Evolutionary conservation across 2,113 vertebrate genomes (phyloP).

Genomic region (Aspiorhynchus laticeps): DNA sequence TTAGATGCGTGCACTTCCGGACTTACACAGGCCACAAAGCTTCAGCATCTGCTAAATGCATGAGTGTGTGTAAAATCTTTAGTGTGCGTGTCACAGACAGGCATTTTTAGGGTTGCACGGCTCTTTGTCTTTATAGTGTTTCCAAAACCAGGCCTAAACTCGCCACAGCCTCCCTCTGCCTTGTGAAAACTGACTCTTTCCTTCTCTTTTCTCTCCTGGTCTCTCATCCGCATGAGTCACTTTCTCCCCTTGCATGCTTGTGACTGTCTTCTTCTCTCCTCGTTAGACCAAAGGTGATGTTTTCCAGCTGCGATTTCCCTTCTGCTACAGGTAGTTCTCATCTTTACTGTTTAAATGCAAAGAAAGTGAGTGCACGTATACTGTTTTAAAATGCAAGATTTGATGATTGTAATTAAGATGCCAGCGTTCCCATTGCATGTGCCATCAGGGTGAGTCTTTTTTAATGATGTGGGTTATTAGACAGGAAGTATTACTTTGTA

Average conservation of each 20-base stretch:
- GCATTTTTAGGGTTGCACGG: constrained; percentile 53
- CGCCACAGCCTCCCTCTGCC: constrained; percentile 47
- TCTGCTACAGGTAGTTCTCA: neutral
- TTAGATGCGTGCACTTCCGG: constrained; percentile 22
- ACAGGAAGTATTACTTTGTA: constrained; percentile 40
- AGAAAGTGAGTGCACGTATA: neutral
- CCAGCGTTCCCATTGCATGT: neutral
- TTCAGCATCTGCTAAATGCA: constrained; percentile 43
- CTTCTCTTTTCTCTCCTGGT: constrained; percentile 28
- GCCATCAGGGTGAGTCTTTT: neutral
- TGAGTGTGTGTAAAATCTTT: constrained; percentile 43
- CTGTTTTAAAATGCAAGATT: neutral
- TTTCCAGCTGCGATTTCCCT: constrained; percentile 11
- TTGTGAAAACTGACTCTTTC: constrained; percentile 47
- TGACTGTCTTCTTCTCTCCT: constrained; percentile 18
- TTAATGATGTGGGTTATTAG: constrained; percentile 15
- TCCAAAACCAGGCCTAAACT: constrained; percentile 47
- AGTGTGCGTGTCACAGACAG: constrained; percentile 44
- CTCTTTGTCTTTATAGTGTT: constrained; percentile 52
- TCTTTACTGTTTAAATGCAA: neutral
- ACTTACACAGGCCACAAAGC: constrained; percentile 14
- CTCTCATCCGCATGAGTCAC: constrained; percentile 41
- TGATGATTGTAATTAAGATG: neutral
- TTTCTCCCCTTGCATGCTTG: constrained; percentile 14
- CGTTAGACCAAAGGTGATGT: constrained; percentile 18